Evolutionary conservation across 30 jellyfish, hydroid and myxozoan genomes (phyloP), one percentile per base, ranked within the genome.

Genomic region (Chrysaora quinquecirrha): DNA sequence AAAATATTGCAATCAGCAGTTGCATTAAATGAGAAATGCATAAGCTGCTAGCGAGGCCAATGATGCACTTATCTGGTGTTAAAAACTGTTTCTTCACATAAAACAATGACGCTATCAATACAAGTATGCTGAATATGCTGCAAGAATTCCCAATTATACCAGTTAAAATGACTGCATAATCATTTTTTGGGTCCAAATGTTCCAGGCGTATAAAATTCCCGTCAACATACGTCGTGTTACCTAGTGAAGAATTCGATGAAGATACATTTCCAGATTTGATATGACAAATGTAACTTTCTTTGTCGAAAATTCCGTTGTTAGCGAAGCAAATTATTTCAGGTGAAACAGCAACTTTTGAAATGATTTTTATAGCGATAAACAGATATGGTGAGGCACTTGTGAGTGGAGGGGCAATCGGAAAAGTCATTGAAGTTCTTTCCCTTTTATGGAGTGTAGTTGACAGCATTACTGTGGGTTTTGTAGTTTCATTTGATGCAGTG

Each of bases 91-190:
- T 11, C 49, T 80, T 80, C 43, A 48, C 29, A 20, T 30, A 14
- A 29, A 52, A 50, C 30, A 64, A 80, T 29, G 48, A 60, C 64
- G 20, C 54, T 12, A 54, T 2, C 9, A 68, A 74, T 0, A 56
- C 23, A 24, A 61, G 3, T 9, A 52, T 28, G 49, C 80, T 34
- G 11, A 67, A 62, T 16, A 67, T 49, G 27, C 90, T 80, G 74
- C 81, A 65, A 12, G 76, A 21, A 34, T 80, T 80, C 12, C 90
- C 90, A 34, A 47, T 19, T 0, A 64, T 65, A 30, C 28, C 29
- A n/a, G n/a, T n/a, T n/a, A n/a, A n/a, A n/a, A n/a, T n/a, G n/a
- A n/a, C n/a, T n/a, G n/a, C n/a, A n/a, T n/a, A 6, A 38, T 38
- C 14, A 14, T 14, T 6, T 38, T 38, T 38, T 38, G 6, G 54